These are phyloP conservation scores for Halocaridina rubra DNA, from an alignment of 2,888 invertebrate species.

Conservation along the genomic window DNA sequence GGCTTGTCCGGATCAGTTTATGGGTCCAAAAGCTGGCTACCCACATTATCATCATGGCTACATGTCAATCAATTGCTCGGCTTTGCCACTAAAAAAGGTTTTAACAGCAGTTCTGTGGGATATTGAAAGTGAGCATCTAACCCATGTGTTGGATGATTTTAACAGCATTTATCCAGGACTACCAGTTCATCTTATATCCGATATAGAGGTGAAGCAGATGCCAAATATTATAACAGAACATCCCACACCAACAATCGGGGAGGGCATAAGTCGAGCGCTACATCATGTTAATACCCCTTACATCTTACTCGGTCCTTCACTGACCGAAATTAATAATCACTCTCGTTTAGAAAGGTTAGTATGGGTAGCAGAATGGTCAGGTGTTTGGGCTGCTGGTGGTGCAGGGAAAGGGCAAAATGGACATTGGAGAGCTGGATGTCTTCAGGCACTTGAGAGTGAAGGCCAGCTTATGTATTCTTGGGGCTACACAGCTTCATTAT, in stretches of 20 bases:
- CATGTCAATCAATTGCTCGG: conserved; percentile 28
- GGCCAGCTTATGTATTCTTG: conserved; percentile 31
- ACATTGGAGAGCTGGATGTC: conserved; percentile 35
- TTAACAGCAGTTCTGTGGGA: conserved; percentile 47
- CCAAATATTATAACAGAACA: conserved; percentile 1
- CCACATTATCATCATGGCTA: conserved; percentile 45
- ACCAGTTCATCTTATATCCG: background rate
- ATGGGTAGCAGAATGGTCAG: conserved; percentile 47
- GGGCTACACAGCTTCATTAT: conserved; percentile 32
- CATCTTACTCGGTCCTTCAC: conserved; percentile 20
- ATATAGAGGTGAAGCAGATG: background rate
- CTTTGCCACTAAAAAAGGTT: conserved; percentile 12
- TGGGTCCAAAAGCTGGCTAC: conserved; percentile 40
- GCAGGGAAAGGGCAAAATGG: conserved; percentile 28
- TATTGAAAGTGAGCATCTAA: conserved; percentile 1
- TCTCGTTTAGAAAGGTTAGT: conserved; percentile 36
- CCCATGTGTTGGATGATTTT: conserved; percentile 5
- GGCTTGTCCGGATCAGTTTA: conserved; percentile 42
- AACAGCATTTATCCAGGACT: conserved; percentile 27
- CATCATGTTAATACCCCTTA: conserved; percentile 31
- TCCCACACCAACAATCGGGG: conserved; percentile 16
- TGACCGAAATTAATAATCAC: conserved; percentile 23
- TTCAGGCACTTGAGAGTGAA: background rate
- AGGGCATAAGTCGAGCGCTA: background rate
- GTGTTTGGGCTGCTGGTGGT: conserved; percentile 45